These are phyloP conservation scores for Ahaetulla prasina DNA, from an alignment of 2,113 vertebrate genomes.

Conservation along the genomic window DNA sequence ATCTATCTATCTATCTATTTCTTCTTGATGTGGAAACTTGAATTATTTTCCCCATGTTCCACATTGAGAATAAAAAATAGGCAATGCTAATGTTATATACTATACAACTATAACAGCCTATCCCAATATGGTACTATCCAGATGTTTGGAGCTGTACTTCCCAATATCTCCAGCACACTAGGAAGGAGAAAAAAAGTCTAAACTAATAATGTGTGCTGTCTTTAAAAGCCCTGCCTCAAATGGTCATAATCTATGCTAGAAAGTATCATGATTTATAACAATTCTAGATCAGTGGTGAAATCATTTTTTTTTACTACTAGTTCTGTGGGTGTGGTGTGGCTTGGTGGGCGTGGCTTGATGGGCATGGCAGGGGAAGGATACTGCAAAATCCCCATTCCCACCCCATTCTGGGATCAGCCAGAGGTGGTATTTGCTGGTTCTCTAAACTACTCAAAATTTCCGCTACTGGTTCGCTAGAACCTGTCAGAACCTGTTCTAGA, in stretches of 20 bases:
- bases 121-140: not conserved
- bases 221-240: not conserved
- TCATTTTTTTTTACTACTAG: no score
- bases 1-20: no score
- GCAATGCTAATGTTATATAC: not conserved
- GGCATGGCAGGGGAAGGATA: no score
- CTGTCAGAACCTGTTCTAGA: no score
- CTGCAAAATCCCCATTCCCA: no score
- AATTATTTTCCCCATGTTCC: not conserved
- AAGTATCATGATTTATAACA: not conserved
- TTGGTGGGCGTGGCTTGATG: no score
- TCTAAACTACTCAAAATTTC: no score
- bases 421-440: no score
- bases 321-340: no score
- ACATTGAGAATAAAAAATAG: not conserved
- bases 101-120: not conserved
- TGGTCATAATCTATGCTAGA: not conserved
- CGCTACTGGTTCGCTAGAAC: no score
- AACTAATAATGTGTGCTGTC: not conserved
- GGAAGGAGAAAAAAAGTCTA: not conserved
- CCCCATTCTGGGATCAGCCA: no score
- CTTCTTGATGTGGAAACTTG: not conserved
- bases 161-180: not conserved
- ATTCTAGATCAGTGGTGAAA: no score
- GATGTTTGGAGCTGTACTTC: not conserved